These are phyloP conservation scores for Sylvicola cinctus DNA, from an alignment of 2,888 invertebrate species.

Conservation along the genomic window DNA sequence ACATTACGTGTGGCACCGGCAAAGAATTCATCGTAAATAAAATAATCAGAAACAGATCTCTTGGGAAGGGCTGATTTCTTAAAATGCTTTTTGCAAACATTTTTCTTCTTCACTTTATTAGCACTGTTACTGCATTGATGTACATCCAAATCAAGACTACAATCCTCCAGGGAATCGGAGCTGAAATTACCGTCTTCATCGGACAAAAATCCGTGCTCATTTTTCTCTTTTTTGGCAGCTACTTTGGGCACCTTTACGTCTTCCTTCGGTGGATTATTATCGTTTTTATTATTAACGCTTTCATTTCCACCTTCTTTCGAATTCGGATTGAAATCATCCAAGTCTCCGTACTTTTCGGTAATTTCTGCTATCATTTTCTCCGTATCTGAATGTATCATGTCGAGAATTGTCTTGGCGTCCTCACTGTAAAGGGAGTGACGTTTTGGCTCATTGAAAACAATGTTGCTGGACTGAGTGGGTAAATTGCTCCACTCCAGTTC, in stretches of 20 bases:
- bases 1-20: slow-evolving; percentile 31
- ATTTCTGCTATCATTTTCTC: slow-evolving; percentile 45
- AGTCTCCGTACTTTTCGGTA: slow-evolving; percentile 38
- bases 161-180: slow-evolving; percentile 59
- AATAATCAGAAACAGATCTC: slow-evolving; percentile 56
- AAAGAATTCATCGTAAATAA: slow-evolving; percentile 37
- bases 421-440: slow-evolving; percentile 26
- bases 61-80: slow-evolving; percentile 32
- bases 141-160: slow-evolving; percentile 33
- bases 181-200: slow-evolving; percentile 51
- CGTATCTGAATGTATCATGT: slow-evolving; percentile 39
- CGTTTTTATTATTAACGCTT: slow-evolving; percentile 20
- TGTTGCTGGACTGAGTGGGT: slow-evolving; percentile 12
- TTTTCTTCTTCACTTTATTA: slow-evolving; percentile 26
- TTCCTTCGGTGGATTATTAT: slow-evolving; percentile 9
- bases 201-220: slow-evolving; percentile 10
- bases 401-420: slow-evolving; percentile 33
- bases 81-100: slow-evolving; percentile 31
- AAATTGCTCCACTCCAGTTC: slow-evolving; percentile 45
- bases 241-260: slow-evolving; percentile 3
- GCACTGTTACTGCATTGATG: slow-evolving; percentile 12
- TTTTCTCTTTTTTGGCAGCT: slow-evolving; percentile 6
- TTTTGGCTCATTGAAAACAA: slow-evolving; percentile 14
- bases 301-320: slow-evolving; percentile 11
- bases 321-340: slow-evolving; percentile 28